These are phyloP conservation scores for Erethizon dorsatum DNA, from an alignment of 2,797 vertebrate genomes.

Conservation along the genomic window DNA sequence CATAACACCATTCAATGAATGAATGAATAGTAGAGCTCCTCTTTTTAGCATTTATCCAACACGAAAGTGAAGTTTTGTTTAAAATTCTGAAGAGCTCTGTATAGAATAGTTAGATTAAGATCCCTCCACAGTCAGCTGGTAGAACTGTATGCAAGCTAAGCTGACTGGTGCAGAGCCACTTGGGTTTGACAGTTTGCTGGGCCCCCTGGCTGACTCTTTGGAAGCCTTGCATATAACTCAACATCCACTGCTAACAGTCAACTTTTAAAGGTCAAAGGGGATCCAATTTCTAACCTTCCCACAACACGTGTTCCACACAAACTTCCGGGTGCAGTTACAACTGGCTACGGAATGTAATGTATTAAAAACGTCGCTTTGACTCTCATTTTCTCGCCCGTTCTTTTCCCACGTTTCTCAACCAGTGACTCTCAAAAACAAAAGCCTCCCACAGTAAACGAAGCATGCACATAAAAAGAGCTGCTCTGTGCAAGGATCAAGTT, in stretches of 20 bases:
- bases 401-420: slow-evolving; percentile 75
- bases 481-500: slow-evolving; percentile 53
- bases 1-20: not conserved
- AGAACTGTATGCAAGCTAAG: not conserved
- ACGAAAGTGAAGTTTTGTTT: slow-evolving; percentile 32
- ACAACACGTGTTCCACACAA: slow-evolving; percentile 94
- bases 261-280: slow-evolving; percentile 83
- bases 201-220: too few species aligned
- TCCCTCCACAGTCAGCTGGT: not conserved
- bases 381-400: slow-evolving; percentile 53
- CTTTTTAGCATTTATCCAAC: slow-evolving; percentile 10
- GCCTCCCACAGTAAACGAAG: slow-evolving; percentile 54
- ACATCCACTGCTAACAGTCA: slow-evolving; percentile 36
- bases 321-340: slow-evolving; percentile 91
- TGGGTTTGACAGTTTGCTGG: slow-evolving; percentile 64
- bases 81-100: not conserved
- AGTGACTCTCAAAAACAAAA: slow-evolving; percentile 59
- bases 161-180: not conserved
- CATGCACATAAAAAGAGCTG: slow-evolving; percentile 35
- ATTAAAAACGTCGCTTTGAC: slow-evolving; percentile 79
- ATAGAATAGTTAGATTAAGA: not conserved
- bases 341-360: slow-evolving; percentile 88
- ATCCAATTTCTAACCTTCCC: slow-evolving; percentile 89
- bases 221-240: not conserved
- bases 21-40: not conserved